These are phyloP conservation scores for Poecilus cupreus DNA, from an alignment of 2,888 invertebrate species.

Conservation along the genomic window DNA sequence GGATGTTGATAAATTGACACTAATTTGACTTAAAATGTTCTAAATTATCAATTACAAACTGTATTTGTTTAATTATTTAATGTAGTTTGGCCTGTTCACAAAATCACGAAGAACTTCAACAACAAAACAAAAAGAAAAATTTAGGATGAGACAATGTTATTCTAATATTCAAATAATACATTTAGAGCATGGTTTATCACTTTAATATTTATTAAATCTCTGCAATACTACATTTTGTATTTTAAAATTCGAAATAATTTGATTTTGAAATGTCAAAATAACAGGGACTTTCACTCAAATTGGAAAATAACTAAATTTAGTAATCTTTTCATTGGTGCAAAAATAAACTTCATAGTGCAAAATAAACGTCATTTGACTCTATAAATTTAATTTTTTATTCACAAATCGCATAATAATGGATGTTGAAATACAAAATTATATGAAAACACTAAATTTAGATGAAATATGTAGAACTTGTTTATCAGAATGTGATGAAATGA, in stretches of 20 bases:
- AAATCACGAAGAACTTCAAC: background rate
- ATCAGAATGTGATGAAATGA: constrained; percentile 65
- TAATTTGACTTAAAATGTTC: background rate
- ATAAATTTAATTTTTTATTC: background rate
- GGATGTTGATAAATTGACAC: background rate
- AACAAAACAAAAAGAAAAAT: background rate
- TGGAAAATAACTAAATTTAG: background rate
- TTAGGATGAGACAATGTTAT: background rate
- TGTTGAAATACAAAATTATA: constrained; percentile 49
- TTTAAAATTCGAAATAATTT: background rate
- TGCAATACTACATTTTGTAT: background rate
- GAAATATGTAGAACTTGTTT: constrained; percentile 66
- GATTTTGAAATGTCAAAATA: background rate
- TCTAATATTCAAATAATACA: background rate
- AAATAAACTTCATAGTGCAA: background rate
- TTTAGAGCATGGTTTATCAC: background rate
- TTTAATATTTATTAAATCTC: background rate
- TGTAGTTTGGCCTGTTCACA: background rate
- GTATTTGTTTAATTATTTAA: constrained; percentile 12
- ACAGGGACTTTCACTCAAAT: background rate
- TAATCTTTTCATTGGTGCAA: too few relatives aligned
- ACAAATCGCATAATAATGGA: constrained; percentile 24
- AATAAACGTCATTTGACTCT: constrained; percentile 5
- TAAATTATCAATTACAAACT: background rate
- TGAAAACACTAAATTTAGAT: constrained; percentile 62